phyloP scores from a whole-genome alignment of 2,113 vertebrate species.

The Festucalex cinctus region DNA sequence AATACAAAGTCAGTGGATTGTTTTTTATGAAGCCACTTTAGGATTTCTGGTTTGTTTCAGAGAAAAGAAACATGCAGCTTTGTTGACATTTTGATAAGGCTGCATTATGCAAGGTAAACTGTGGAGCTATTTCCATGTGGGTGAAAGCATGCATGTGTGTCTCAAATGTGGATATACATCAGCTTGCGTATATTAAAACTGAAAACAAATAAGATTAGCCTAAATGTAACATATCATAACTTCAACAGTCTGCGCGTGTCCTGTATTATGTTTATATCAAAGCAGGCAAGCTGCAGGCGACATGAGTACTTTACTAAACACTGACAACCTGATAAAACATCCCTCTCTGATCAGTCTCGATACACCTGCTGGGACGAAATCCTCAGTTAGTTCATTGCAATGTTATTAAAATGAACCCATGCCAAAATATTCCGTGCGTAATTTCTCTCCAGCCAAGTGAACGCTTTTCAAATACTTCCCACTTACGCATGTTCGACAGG shows the following conservation, averaged over 20 bases:
- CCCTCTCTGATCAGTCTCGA: conserved; percentile 7
- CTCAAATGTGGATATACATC: background rate
- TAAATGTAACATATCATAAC: background rate
- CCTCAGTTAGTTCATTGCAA: background rate
- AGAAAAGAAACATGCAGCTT: background rate
- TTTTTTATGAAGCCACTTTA: background rate
- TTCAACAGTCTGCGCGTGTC: background rate
- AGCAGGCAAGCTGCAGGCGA: conserved; percentile 20
- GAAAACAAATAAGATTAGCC: background rate
- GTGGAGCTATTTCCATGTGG: background rate
- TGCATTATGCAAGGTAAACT: background rate
- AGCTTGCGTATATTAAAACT: background rate
- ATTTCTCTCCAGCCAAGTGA: conserved; percentile 32
- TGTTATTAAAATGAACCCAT: background rate
- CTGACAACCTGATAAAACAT: conserved; percentile 19
- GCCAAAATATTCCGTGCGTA: conserved; percentile 30
- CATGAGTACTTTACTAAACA: conserved; percentile 25
- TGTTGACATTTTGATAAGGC: background rate
- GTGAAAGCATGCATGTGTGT: background rate
- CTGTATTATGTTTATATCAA: background rate
- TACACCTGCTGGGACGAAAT: conserved; percentile 31
- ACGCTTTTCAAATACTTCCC: conserved; percentile 15
- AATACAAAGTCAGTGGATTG: background rate
- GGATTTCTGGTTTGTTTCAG: background rate
- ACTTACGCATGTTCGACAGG: conserved; percentile 9